Percentiles rank a stretch among this genome's conserved stretches.
Conservation (phyloP, 2,888 invertebrate genomes). For the Amorpha juglandis region DNA sequence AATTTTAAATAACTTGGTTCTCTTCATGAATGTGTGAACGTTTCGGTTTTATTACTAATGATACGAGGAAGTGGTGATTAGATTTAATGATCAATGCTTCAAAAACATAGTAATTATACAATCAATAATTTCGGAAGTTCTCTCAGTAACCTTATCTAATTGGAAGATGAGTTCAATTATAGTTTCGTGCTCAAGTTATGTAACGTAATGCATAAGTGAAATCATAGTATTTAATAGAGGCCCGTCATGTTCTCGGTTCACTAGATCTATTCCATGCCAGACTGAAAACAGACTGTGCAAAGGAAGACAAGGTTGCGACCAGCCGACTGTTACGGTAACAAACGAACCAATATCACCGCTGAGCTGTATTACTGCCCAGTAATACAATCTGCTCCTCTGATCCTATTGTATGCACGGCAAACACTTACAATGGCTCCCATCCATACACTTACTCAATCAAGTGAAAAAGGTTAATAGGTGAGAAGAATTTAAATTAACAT, state of each 20-base stretch:
- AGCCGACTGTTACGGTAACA: slow-evolving; percentile 66
- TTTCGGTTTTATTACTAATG: slow-evolving; percentile 41
- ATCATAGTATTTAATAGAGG: slow-evolving; percentile 65
- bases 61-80: slow-evolving; percentile 45
- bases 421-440: slow-evolving; percentile 55
- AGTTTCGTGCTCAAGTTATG: slow-evolving; percentile 63
- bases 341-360: slow-evolving; percentile 59
- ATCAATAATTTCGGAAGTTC: slow-evolving; percentile 32
- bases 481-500: slow-evolving; percentile 71
- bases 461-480: slow-evolving; percentile 75
- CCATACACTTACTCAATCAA: slow-evolving; percentile 62
- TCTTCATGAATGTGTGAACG: slow-evolving; percentile 45
- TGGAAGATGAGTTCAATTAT: slow-evolving; percentile 54
- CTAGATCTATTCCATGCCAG: slow-evolving; percentile 64
- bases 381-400: slow-evolving; percentile 23
- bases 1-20: slow-evolving; percentile 37
- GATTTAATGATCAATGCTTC: slow-evolving; percentile 35
- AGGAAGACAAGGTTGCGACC: slow-evolving; percentile 71
- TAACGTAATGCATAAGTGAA: slow-evolving; percentile 68
- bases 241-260: slow-evolving; percentile 67
- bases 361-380: neutral
- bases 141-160: slow-evolving; percentile 48
- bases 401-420: slow-evolving; percentile 13
- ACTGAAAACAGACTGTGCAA: slow-evolving; percentile 64
- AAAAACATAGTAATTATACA: slow-evolving; percentile 35